Base-by-base conservation (phyloP, 2,888 invertebrate genomes). In the Polydrusus pterygomalis region DNA sequence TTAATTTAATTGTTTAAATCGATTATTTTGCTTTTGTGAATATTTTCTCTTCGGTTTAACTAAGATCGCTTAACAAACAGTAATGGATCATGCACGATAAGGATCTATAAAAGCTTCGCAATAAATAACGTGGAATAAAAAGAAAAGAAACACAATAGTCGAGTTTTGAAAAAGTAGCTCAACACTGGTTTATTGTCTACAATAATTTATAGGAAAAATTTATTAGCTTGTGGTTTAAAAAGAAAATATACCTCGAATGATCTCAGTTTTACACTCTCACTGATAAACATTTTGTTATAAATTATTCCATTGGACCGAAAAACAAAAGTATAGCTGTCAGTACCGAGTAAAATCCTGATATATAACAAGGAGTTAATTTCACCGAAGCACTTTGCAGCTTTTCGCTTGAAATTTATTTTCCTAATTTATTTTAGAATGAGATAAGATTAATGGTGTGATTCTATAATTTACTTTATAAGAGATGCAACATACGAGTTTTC, bases 51-150 rank as follows among this genome's bases (percentile, higher is more conserved):
- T 54, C n/a, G 20, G 30, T n/a, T 38, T 58, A 60, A 38, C 38
- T 7, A 8, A 15, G 58, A 60, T 38, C 38, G 38, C 38, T 60
- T 38, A 17, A 38, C 58, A 38, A 56, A 60, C 38, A 60, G 38
- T 60, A 60, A 60, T 60, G 58, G 58, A 60, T 60, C 58, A 38
- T 40, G 11, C 34, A 2, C 17, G 58, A 60, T 60, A 60, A 60
- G 11, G 13, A 60, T 60, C 58, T 60, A 38, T 18, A 11, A 60
- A 58, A 60, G 38, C 58, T 17, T 17, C 58, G 58, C 58, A 60
- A 60, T 60, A 60, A 60, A 60, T 60, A 40, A 60, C 1, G 18
- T 18, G 10, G 58, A 60, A 60, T 18, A 38, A 60, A 60, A 56
- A 18, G 58, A 38, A 38, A 54, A 34, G 56, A 34, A 34, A 60